phyloP scores from a whole-genome alignment of 1,140 invertebrate species.

The Leptestheria dahalacensis region DNA sequence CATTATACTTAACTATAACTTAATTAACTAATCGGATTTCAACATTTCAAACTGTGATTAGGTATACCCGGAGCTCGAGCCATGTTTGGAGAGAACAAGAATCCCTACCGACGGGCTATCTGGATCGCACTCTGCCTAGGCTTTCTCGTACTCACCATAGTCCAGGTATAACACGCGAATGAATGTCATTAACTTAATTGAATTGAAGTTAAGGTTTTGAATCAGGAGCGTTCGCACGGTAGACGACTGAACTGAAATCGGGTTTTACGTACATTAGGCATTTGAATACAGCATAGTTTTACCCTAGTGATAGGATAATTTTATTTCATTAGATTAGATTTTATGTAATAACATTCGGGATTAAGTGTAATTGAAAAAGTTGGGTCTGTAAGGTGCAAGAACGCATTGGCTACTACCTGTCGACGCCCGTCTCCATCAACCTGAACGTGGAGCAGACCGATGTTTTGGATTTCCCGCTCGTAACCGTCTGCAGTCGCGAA shows the following conservation, averaged over 20 bases:
- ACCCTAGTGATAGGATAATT: too few species aligned
- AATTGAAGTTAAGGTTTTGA: too few species aligned
- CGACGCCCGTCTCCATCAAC: not conserved
- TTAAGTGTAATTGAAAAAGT: not conserved
- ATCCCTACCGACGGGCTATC: not conserved
- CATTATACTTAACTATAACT: too few species aligned
- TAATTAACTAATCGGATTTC: too few species aligned
- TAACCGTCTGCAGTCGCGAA: not conserved
- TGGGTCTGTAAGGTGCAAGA: conserved; percentile 5
- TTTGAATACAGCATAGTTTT: too few species aligned
- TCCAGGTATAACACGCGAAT: conserved; percentile 6
- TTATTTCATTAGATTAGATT: not conserved
- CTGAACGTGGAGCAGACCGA: conserved; percentile 1
- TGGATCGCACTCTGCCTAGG: not conserved
- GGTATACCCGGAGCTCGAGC: conserved; percentile 5
- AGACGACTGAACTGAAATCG: too few species aligned
- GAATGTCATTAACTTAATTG: too few species aligned
- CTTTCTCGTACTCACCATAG: not conserved
- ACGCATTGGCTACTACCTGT: not conserved
- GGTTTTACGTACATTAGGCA: too few species aligned
- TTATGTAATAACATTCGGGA: not conserved
- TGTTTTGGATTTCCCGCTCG: not conserved
- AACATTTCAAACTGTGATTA: too few species aligned
- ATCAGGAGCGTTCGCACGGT: too few species aligned
- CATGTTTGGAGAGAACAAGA: conserved; percentile 1